Conservation (phyloP, 2,113 vertebrate genomes). For the Vombatus ursinus region DNA sequence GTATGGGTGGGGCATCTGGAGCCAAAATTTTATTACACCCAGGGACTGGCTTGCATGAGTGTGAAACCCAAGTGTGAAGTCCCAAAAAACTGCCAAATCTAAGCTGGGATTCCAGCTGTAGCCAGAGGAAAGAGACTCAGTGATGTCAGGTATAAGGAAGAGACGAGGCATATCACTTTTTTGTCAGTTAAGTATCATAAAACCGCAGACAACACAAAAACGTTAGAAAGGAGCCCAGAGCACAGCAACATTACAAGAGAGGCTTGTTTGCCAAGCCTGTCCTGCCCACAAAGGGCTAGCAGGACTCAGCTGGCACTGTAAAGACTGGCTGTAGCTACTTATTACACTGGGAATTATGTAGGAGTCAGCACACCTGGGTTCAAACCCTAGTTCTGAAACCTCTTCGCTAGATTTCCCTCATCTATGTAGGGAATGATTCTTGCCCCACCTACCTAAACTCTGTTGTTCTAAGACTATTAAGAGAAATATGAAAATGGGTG, state of each 20-base stretch:
- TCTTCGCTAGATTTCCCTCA: not conserved
- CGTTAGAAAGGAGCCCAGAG: not conserved
- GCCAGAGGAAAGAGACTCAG: not conserved
- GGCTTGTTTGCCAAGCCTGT: not conserved
- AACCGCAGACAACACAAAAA: not conserved
- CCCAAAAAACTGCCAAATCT: not conserved
- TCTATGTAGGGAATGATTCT: not conserved
- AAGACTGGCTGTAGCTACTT: too few relatives aligned
- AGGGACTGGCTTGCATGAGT: not conserved
- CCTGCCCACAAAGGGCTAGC: not conserved
- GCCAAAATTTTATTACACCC: not conserved
- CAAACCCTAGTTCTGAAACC: not conserved
- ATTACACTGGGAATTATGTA: too few relatives aligned
- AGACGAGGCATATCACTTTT: not conserved
- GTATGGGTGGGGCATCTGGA: not conserved
- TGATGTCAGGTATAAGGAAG: not conserved
- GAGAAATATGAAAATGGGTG: not conserved
- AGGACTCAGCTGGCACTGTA: not conserved
- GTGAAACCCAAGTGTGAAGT: not conserved
- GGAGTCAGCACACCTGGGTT: not conserved
- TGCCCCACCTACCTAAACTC: not conserved
- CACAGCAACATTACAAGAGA: not conserved
- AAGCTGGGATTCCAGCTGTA: not conserved
- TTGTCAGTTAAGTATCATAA: not conserved
- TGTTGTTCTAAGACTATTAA: too few relatives aligned